Percentiles rank a stretch among this genome's conserved stretches.
Evolutionary conservation across 2,888 invertebrate species (phyloP).

Genomic region (Apantesis nais): DNA sequence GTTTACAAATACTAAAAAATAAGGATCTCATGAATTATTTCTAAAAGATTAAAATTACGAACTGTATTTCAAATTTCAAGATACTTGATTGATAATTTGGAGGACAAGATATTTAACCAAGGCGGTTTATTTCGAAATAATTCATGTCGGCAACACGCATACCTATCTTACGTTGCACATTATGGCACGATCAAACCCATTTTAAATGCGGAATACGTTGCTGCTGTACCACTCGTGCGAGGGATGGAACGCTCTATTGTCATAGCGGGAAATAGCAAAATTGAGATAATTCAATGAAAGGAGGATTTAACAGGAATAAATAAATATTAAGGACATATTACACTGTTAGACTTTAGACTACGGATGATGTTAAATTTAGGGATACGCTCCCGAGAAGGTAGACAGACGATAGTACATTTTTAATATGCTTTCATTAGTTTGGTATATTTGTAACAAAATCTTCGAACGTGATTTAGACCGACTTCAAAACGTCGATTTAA

Average conservation of each 20-base stretch:
- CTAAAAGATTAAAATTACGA: too few species aligned
- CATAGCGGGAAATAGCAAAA: background rate
- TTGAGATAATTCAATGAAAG: slow-evolving; percentile 2
- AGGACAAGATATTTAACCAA: background rate
- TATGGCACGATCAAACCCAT: background rate
- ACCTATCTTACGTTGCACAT: background rate
- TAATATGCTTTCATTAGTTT: too few species aligned
- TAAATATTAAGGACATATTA: background rate
- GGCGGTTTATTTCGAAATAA: background rate
- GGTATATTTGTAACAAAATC: too few species aligned
- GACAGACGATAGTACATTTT: too few species aligned
- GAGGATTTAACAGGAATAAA: background rate
- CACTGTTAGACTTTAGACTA: background rate
- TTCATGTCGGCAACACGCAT: background rate
- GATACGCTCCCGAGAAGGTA: too few species aligned
- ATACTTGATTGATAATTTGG: background rate
- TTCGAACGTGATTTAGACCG: too few species aligned
- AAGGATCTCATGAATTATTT: too few species aligned
- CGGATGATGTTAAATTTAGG: background rate
- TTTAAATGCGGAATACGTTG: slow-evolving; percentile 7
- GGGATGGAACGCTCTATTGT: background rate
- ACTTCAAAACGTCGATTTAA: too few species aligned
- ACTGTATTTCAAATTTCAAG: background rate
- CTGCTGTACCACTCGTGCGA: background rate
- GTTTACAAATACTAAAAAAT: too few species aligned